phyloP scores from a whole-genome alignment of 2,888 invertebrate genomes.

The Caenorhabditis panamensis region DNA sequence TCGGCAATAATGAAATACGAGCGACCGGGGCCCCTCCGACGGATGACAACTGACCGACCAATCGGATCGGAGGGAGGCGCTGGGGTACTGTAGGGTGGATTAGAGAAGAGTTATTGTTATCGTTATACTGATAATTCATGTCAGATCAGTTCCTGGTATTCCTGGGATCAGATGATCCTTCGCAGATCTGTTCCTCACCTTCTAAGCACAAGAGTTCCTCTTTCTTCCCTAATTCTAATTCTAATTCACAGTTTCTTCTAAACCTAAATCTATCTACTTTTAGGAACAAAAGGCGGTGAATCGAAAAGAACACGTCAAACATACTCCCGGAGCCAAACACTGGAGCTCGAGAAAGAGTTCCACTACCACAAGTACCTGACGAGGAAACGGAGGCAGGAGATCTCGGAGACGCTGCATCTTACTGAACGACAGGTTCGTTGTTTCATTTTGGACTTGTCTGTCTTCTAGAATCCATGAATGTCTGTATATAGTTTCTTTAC shows the following conservation, averaged over 20 bases:
- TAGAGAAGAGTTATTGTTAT: no score
- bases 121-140: no score
- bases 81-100: slow-evolving; percentile 29
- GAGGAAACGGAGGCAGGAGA: slow-evolving; percentile 78
- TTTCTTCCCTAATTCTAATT: neutral
- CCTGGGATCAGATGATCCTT: no score
- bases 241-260: neutral
- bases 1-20: slow-evolving; percentile 42
- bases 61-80: slow-evolving; percentile 13
- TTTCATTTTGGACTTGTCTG: no score
- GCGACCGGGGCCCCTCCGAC: neutral
- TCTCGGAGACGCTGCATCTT: slow-evolving; percentile 77
- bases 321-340: slow-evolving; percentile 79
- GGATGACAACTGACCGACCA: slow-evolving; percentile 22
- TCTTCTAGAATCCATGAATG: no score
- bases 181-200: no score
- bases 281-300: slow-evolving; percentile 69
- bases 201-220: no score
- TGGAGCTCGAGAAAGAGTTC: slow-evolving; percentile 80
- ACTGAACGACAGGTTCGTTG: slow-evolving; percentile 78
- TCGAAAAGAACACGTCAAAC: slow-evolving; percentile 80
- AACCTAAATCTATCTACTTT: neutral
- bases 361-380: slow-evolving; percentile 80
- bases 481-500: no score
- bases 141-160: no score